Evolutionary conservation across 1,140 invertebrate species (phyloP).

Genomic region (Gryon sp.): DNA sequence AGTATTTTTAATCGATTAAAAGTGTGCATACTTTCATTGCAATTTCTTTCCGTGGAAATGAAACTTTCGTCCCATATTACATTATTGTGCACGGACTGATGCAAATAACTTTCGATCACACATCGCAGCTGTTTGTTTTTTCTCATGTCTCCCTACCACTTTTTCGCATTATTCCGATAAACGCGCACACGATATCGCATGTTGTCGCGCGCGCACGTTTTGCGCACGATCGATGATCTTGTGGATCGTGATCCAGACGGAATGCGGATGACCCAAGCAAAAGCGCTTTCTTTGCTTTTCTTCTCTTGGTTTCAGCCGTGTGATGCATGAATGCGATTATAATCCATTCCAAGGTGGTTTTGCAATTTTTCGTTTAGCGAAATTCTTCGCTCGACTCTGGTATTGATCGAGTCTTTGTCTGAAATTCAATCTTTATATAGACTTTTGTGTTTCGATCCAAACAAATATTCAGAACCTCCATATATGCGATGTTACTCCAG

Average conservation of each 20-base stretch:
- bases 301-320: slow-evolving; percentile 11
- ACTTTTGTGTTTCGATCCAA: slow-evolving; percentile 18
- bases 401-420: slow-evolving; percentile 29
- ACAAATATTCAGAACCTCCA: slow-evolving; percentile 39
- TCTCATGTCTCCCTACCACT: neutral
- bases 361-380: slow-evolving; percentile 34
- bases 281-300: slow-evolving; percentile 14
- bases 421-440: slow-evolving; percentile 42
- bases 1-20: slow-evolving; percentile 41
- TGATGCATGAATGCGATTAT: slow-evolving; percentile 43
- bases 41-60: slow-evolving; percentile 30
- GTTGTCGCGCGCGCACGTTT: slow-evolving; percentile 6
- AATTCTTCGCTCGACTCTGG: slow-evolving; percentile 13
- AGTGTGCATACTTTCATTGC: slow-evolving; percentile 33
- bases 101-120: slow-evolving; percentile 51
- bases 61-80: slow-evolving; percentile 31
- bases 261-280: slow-evolving; percentile 51
- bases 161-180: too few species aligned
- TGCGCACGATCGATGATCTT: slow-evolving; percentile 18
- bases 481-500: slow-evolving; percentile 10
- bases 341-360: slow-evolving; percentile 27
- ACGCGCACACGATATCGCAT: neutral
- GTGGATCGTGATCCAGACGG: slow-evolving; percentile 36
- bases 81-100: slow-evolving; percentile 29
- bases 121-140: slow-evolving; percentile 31